Percentiles rank a stretch among this genome's conserved stretches.
Conservation (phyloP, 2,797 vertebrate genomes). For the Sebastes vulpes region DNA sequence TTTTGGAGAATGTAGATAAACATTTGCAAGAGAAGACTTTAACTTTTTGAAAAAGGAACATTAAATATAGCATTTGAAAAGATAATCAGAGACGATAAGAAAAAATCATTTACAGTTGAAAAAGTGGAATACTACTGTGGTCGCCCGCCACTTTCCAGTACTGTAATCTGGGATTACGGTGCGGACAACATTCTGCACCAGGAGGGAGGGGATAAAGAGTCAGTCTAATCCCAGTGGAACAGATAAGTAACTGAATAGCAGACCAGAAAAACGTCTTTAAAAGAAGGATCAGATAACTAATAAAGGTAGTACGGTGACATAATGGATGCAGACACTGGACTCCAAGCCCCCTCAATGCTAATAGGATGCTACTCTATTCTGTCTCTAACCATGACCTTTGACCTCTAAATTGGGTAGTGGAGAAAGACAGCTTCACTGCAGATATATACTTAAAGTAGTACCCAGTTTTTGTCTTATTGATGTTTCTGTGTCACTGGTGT, state of each 20-base stretch:
- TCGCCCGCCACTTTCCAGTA: slow-evolving; percentile 1
- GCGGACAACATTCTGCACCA: slow-evolving; percentile 24
- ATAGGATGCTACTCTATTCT: background rate
- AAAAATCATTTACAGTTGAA: background rate
- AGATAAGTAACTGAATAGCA: slow-evolving; percentile 12
- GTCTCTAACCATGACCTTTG: slow-evolving; percentile 3
- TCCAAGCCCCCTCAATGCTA: no score
- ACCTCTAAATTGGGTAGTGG: background rate
- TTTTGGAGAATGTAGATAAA: background rate
- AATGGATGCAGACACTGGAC: background rate
- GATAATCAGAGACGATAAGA: background rate
- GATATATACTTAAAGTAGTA: background rate
- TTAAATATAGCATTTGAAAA: background rate
- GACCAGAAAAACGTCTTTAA: slow-evolving; percentile 3
- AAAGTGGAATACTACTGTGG: background rate
- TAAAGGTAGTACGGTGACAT: background rate
- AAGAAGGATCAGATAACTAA: background rate
- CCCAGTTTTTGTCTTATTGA: background rate
- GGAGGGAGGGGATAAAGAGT: slow-evolving; percentile 44
- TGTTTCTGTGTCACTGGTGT: background rate
- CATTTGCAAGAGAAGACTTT: background rate
- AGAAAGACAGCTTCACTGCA: background rate
- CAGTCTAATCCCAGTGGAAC: slow-evolving; percentile 61
- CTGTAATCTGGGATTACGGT: slow-evolving; percentile 81
- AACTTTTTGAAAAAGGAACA: background rate